A percentile compares a stretch with the other conserved stretches of the same genome.
phyloP scores from a whole-genome alignment of 2,113 vertebrate species.

The Podilymbus podiceps region DNA sequence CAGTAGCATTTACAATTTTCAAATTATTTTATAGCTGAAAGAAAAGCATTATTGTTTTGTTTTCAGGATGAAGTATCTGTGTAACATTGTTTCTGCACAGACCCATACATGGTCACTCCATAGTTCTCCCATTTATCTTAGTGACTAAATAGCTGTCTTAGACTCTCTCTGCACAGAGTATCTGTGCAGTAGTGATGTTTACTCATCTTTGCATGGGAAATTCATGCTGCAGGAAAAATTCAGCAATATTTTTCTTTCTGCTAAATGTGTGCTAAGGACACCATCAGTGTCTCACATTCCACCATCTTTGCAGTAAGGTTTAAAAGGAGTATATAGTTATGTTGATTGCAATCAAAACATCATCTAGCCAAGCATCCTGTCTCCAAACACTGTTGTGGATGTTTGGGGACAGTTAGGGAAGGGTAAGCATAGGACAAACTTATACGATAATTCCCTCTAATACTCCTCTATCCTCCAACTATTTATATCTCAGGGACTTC shows the following conservation, averaged over 20 bases:
- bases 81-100: neutral
- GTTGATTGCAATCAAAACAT: neutral
- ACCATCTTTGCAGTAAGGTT: neutral
- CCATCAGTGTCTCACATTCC: neutral
- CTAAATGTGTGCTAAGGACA: neutral
- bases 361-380: neutral
- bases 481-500: neutral
- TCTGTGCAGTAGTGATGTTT: neutral
- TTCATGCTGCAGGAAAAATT: neutral
- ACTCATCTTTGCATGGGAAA: neutral
- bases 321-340: neutral
- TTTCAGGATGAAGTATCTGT: neutral
- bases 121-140: neutral
- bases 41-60: neutral
- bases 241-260: neutral
- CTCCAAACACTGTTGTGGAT: neutral
- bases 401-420: neutral
- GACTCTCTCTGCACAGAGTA: neutral
- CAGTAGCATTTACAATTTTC: neutral
- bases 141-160: neutral
- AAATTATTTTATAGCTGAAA: neutral
- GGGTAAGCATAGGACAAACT: neutral
- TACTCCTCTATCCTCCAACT: neutral
- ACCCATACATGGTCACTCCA: neutral
- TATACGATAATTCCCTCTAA: neutral